Conservation (phyloP, 2,797 vertebrate species). For the Sebastes goodei region DNA sequence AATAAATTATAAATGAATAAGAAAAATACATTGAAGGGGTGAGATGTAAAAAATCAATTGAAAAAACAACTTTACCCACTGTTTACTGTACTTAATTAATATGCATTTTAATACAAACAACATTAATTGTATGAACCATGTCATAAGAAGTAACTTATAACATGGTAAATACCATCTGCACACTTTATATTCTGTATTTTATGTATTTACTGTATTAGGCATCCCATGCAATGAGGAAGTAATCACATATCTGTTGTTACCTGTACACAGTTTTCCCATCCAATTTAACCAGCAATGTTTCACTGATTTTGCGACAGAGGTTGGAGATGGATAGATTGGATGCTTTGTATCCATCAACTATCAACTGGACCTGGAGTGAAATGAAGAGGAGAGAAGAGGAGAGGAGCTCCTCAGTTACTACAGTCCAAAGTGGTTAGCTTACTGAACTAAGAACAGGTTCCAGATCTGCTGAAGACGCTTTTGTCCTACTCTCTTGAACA, state of each 20-base stretch:
- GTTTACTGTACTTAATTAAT: not conserved
- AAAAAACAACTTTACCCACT: not conserved
- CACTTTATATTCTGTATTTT: not conserved
- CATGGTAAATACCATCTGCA: not conserved
- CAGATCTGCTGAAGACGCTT: not conserved
- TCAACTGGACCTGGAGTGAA: constrained; percentile 80
- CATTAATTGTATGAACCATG: not conserved
- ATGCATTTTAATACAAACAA: not conserved
- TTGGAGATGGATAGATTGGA: constrained; percentile 81
- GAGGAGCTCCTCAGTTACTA: not conserved
- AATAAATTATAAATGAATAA: not conserved
- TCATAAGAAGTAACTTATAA: not conserved
- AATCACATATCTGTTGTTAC: constrained; percentile 18
- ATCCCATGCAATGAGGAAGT: not conserved
- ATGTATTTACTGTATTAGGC: not conserved
- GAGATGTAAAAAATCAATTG: not conserved
- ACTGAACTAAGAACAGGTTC: not conserved
- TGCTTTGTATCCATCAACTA: constrained; percentile 85
- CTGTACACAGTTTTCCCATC: constrained; percentile 85
- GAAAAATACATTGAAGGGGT: not conserved
- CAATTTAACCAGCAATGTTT: constrained; percentile 83
- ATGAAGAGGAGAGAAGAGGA: not conserved
- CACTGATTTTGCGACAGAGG: constrained; percentile 84
- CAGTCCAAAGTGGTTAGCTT: not conserved
- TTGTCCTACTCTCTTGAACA: not conserved